Conservation (phyloP, 2,113 vertebrate species). For the Oncorhynchus nerka region DNA sequence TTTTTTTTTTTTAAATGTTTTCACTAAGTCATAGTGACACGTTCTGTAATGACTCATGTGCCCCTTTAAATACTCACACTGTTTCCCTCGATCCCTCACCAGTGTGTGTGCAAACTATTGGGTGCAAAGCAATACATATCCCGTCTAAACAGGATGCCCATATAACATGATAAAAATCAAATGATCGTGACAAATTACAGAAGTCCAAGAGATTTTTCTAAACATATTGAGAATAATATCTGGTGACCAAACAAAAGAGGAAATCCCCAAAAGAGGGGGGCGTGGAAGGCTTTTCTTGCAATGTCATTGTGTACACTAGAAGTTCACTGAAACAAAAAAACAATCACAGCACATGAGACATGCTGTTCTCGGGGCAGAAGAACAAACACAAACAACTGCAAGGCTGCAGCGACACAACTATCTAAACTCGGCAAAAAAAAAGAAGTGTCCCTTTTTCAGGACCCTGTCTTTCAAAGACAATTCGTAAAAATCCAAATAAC, state of each 20-base stretch:
- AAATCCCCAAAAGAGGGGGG: constrained; percentile 52
- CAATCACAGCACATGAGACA: not conserved
- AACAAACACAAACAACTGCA: not conserved
- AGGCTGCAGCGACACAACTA: not conserved
- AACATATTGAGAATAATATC: constrained; percentile 64
- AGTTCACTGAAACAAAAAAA: constrained; percentile 11
- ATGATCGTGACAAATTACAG: constrained; percentile 49
- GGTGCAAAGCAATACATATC: not conserved
- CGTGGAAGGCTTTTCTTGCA: constrained; percentile 51
- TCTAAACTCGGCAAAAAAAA: no score
- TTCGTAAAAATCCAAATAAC: no score
- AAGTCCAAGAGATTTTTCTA: constrained; percentile 51
- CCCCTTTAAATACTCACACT: not conserved
- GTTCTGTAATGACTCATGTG: not conserved
- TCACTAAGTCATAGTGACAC: constrained; percentile 4
- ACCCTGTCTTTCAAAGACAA: no score
- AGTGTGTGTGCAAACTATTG: no score
- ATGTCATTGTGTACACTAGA: constrained; percentile 60
- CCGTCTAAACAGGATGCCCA: not conserved
- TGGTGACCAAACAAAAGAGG: constrained; percentile 62
- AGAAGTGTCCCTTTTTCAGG: no score
- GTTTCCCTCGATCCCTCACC: not conserved
- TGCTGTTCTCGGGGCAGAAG: not conserved
- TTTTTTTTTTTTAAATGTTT: not conserved
- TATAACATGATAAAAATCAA: constrained; percentile 20